These are phyloP conservation scores for Oeneis ivallda DNA, from an alignment of 2,888 invertebrate genomes.

Conservation along the genomic window DNA sequence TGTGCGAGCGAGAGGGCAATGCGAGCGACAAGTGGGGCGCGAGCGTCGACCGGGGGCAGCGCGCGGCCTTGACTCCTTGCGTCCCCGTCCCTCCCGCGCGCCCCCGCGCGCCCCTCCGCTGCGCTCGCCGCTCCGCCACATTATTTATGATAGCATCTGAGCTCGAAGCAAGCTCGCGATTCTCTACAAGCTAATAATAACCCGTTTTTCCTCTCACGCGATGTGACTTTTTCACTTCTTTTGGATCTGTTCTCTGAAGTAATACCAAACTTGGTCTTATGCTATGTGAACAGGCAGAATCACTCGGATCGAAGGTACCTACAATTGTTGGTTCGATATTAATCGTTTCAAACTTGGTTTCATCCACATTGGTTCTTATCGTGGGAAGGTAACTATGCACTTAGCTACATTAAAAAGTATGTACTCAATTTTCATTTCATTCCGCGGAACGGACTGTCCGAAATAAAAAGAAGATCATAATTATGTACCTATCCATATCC, in stretches of 20 bases:
- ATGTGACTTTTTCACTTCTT: constrained; percentile 63
- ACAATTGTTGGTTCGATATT: neutral
- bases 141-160: constrained; percentile 81
- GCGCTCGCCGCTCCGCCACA: constrained; percentile 70
- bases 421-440: no score
- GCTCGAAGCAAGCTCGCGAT: constrained; percentile 76
- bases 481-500: no score
- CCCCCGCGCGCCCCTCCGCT: constrained; percentile 51
- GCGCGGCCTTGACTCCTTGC: constrained; percentile 87
- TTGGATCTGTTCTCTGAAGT: constrained; percentile 52
- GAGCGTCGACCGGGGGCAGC: constrained; percentile 91
- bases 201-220: constrained; percentile 80
- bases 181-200: constrained; percentile 78
- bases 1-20: constrained; percentile 59
- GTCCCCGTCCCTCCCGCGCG: constrained; percentile 46
- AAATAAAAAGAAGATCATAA: no score
- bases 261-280: constrained; percentile 43
- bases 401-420: no score
- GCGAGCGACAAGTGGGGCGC: constrained; percentile 76
- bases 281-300: constrained; percentile 13
- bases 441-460: no score
- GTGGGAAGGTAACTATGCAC: no score
- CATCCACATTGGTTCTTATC: no score
- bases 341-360: neutral
- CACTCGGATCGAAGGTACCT: neutral